Evolutionary conservation across 2,888 invertebrate genomes (phyloP).

Genomic region (Psococerastis gibbosa): DNA sequence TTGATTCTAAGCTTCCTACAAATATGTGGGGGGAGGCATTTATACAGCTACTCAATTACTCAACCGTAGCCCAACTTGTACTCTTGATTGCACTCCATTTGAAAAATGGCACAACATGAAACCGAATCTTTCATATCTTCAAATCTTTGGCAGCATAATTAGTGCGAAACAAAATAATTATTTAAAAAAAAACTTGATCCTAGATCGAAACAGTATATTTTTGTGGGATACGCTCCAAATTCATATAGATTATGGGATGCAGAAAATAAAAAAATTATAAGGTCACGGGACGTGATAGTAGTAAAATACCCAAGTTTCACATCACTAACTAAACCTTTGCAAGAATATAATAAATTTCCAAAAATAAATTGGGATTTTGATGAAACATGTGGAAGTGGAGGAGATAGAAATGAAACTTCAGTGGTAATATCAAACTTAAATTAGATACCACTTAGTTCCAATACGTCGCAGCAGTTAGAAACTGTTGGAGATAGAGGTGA

Average conservation of each 20-base stretch:
- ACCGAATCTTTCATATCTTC: background rate
- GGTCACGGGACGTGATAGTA: constrained; percentile 4
- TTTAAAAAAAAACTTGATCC: background rate
- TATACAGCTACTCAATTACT: background rate
- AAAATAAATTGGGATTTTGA: too few species aligned
- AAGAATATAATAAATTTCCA: background rate
- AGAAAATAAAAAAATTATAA: background rate
- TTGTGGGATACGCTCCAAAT: constrained; percentile 8
- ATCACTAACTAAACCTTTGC: background rate
- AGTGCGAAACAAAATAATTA: background rate
- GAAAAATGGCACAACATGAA: background rate
- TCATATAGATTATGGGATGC: constrained; percentile 5
- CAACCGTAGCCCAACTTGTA: constrained; percentile 5
- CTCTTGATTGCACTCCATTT: background rate
- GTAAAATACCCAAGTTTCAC: background rate
- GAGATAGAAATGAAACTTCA: background rate
- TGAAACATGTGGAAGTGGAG: background rate
- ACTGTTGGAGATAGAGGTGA: too few species aligned
- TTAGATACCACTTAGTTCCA: too few species aligned
- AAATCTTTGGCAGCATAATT: constrained; percentile 2
- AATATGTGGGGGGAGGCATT: constrained; percentile 7
- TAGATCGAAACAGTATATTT: background rate
- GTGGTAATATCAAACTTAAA: too few species aligned
- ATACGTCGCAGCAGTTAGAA: too few species aligned
- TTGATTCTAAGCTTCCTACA: background rate